Base-by-base conservation (phyloP, 2,888 invertebrate species). In the Zelleria hepariella region DNA sequence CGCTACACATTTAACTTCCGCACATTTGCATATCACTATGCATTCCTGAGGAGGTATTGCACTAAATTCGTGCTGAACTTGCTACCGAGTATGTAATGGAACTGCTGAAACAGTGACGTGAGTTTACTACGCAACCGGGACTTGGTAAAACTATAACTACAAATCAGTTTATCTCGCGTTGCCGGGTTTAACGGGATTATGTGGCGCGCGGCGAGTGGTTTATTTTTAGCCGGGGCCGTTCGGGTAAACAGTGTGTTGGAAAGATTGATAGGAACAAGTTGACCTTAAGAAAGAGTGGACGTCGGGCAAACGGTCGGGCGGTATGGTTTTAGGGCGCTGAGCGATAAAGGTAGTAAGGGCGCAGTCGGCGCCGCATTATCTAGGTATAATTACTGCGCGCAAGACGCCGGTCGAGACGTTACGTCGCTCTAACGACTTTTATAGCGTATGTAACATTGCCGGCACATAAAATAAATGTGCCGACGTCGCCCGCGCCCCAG, bases 391-490 rank as follows among this genome's bases (percentile, higher is more conserved):
- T 88, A 87, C 84, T 85, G 78, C 83, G 77, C 78, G 77, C 83
- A 85, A 86, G 86, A 86, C 81, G 86, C 54, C 75, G 78, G 87
- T 79, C 86, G 85, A 86, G 86, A 86, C 87, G 85, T 85, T 81
- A 86, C 80, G 86, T 82, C 79, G 82, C 80, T 86, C 83, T 87
- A 87, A 87, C 88, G 87, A 82, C 87, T 86, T 88, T 88, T 87
- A 87, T 86, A 79, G 87, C 85, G 84, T 84, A 87, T 87, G 87
- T 86, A 83, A 86, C 88, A 87, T 86, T 86, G 84, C 85, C 81
- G 83, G 83, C 75, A 83, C 86, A 85, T 87, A 85, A 87, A 87
- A 87, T 86, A 85, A 87, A 87, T 86, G 87, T 86, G 86, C 83
- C 81, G 51, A 57, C 26, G 82, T 82, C 80, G 80, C 80, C 73